Conservation (phyloP, 2,113 vertebrate genomes). For the Neolamprologus kungweensis region DNA sequence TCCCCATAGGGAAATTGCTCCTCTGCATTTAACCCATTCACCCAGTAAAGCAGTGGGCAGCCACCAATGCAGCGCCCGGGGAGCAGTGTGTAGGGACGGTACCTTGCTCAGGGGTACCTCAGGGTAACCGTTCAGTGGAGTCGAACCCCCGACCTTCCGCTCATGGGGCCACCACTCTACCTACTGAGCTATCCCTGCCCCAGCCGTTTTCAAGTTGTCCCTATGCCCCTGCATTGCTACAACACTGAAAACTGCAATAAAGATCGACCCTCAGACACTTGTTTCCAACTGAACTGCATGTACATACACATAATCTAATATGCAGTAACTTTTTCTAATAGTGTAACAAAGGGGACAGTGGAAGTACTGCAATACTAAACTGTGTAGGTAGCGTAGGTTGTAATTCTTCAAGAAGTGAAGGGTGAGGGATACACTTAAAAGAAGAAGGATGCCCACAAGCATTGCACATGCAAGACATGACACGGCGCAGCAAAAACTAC, state of each 20-base stretch:
- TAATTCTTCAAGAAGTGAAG: neutral
- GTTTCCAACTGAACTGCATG: neutral
- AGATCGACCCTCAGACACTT: neutral
- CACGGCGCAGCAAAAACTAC: accelerated
- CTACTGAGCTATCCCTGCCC: too few species aligned
- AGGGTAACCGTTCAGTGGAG: too few species aligned
- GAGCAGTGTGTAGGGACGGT: too few species aligned
- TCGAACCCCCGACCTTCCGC: too few species aligned
- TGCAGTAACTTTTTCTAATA: neutral
- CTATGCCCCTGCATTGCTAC: neutral
- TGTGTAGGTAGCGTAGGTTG: neutral
- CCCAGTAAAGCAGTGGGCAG: too few species aligned
- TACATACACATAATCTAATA: neutral
- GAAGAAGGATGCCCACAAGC: neutral
- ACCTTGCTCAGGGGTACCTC: too few species aligned
- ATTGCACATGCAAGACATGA: neutral
- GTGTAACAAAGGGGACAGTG: neutral
- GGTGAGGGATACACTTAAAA: neutral
- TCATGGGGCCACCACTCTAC: too few species aligned
- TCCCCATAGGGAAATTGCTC: too few species aligned
- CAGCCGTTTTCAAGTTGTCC: neutral
- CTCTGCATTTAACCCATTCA: too few species aligned
- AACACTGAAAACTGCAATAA: neutral
- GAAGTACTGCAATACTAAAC: neutral
- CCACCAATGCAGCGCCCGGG: too few species aligned